Percentiles rank a stretch among this genome's conserved stretches.
Evolutionary conservation across 2,888 invertebrate genomes (phyloP).

Genomic region (Oligia latruncula): DNA sequence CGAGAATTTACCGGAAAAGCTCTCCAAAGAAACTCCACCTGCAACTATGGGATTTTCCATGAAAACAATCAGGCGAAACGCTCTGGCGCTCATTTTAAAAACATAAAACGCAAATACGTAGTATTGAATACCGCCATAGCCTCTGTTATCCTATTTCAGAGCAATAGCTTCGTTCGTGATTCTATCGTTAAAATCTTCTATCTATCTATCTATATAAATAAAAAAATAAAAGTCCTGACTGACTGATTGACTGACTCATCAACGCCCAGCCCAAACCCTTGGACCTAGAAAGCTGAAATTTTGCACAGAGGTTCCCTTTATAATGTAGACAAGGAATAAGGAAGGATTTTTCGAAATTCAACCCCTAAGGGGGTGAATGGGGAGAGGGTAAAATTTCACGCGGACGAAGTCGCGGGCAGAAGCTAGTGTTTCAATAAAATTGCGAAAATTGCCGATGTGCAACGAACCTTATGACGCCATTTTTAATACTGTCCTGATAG

Average conservation of each 20-base stretch:
- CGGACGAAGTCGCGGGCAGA: too few species aligned
- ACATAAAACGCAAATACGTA: not conserved
- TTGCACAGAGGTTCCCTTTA: too few species aligned
- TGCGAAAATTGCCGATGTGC: constrained; percentile 35
- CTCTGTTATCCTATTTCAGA: not conserved
- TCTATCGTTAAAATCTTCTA: constrained; percentile 7
- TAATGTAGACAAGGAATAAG: too few species aligned
- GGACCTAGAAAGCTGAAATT: too few species aligned
- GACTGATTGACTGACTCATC: too few species aligned
- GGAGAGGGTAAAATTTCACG: too few species aligned
- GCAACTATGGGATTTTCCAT: not conserved
- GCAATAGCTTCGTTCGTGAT: not conserved
- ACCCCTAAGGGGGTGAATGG: too few species aligned
- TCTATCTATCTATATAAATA: too few species aligned
- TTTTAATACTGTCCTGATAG: constrained; percentile 51
- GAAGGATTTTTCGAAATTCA: too few species aligned
- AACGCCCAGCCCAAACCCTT: too few species aligned
- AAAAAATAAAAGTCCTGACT: too few species aligned
- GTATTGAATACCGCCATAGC: not conserved
- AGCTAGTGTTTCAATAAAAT: constrained; percentile 41
- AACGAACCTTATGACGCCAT: constrained; percentile 17
- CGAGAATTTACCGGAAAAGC: not conserved
- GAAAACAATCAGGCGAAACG: not conserved
- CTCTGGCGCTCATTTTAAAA: not conserved
- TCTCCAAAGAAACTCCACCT: too few species aligned